Conservation (phyloP, 2,888 invertebrate genomes). For the Apeira syringaria region DNA sequence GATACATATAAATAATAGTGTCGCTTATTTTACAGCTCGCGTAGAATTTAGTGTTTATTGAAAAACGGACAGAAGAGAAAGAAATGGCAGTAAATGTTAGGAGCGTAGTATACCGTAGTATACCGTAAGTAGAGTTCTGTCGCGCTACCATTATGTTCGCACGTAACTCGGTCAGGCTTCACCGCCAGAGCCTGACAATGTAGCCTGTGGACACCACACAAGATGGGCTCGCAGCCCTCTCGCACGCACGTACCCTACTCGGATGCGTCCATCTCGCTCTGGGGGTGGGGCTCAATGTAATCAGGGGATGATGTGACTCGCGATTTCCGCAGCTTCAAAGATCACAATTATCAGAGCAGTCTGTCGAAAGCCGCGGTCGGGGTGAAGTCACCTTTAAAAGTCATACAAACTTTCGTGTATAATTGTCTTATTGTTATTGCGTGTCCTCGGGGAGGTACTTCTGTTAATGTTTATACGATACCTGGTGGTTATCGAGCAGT, state of each 20-base stretch:
- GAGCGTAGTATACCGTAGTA: no score
- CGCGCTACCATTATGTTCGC: constrained; percentile 50
- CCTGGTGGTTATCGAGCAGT: no score
- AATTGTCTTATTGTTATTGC: constrained; percentile 23
- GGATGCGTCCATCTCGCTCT: constrained; percentile 52
- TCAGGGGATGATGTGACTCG: constrained; percentile 84
- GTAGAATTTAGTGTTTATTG: no score
- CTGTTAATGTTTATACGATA: no score
- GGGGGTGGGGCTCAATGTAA: constrained; percentile 81
- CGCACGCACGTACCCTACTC: constrained; percentile 42
- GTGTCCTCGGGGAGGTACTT: constrained; percentile 16
- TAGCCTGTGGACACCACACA: constrained; percentile 84
- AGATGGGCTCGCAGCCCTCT: constrained; percentile 84
- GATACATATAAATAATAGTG: no score
- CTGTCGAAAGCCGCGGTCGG: constrained; percentile 78
- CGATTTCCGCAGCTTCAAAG: constrained; percentile 82
- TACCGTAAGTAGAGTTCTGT: constrained; percentile 28
- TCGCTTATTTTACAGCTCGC: no score
- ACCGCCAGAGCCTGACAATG: constrained; percentile 76
- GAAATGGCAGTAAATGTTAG: no score
- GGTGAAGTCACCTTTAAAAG: constrained; percentile 72
- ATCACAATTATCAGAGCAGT: constrained; percentile 83
- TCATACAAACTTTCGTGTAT: constrained; percentile 53
- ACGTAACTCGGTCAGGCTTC: constrained; percentile 68
- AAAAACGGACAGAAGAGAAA: no score